Percentiles rank a stretch among this genome's conserved stretches.
phyloP scores from a whole-genome alignment of 2,113 vertebrate species.

The Leptobrachium leishanense region DNA sequence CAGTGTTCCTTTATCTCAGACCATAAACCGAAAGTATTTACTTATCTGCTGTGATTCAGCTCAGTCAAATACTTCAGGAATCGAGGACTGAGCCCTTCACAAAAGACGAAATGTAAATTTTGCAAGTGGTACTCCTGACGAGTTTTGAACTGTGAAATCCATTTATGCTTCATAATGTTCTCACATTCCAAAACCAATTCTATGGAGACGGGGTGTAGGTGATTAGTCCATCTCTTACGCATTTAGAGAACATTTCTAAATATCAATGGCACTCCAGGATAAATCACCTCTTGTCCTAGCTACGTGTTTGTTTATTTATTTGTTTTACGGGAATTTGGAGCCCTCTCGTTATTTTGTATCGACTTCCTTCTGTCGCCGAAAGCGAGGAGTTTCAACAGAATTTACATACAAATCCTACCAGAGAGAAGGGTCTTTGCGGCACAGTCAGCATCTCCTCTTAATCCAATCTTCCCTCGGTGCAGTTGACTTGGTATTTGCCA shows the following conservation, averaged over 20 bases:
- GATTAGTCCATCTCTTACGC: conserved; percentile 6
- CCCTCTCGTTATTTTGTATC: conserved; percentile 75
- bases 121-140: conserved; percentile 51
- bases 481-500: conserved; percentile 71
- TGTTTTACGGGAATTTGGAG: conserved; percentile 76
- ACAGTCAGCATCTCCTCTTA: conserved; percentile 78
- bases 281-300: conserved; percentile 56
- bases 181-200: conserved; percentile 58
- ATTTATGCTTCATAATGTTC: conserved; percentile 58
- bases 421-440: conserved; percentile 73
- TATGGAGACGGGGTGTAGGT: conserved; percentile 53
- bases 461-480: conserved; percentile 85
- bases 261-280: conserved; percentile 61
- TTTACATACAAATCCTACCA: conserved; percentile 87
- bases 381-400: conserved; percentile 77
- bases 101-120: conserved; percentile 56
- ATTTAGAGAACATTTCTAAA: conserved; percentile 53
- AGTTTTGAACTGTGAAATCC: conserved; percentile 61
- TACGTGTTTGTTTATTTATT: conserved; percentile 79
- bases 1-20: not conserved
- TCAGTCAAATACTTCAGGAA: conserved; percentile 50
- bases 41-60: conserved; percentile 40
- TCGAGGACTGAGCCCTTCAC: conserved; percentile 49
- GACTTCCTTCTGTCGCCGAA: conserved; percentile 75
- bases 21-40: not conserved